Evolutionary conservation across 2,113 vertebrate species (phyloP), one percentile per base, ranked within the genome.

Genomic region (Anthoscopus minutus): DNA sequence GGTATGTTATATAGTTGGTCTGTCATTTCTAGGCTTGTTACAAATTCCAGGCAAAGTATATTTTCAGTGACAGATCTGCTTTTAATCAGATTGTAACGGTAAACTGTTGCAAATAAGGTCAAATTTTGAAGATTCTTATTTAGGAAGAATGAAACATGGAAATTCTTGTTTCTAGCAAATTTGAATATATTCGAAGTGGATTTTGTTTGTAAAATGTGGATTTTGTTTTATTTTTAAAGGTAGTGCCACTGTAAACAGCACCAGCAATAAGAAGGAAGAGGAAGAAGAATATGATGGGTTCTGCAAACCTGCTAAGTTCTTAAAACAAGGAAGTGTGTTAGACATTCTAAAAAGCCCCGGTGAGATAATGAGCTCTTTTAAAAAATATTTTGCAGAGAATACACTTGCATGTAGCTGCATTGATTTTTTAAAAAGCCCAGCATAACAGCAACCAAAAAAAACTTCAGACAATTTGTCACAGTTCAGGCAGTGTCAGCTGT

Each of bases 321-420:
- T 99, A 79, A 99, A 99, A 96, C 98, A 99, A 96, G 99, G 99
- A 97, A 99, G 99, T 85, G 99, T 99, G 79, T 96, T 99, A 84
- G 99, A 99, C 96, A 93, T 99, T 96, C 98, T 99, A 47, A 99
- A 98, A 96, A 97, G 93, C 40, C 98, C 99, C 65, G 99, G 99
- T 99, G 74, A 98, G 98, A 95, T 61, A 56, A 76, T 58, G 17
- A 82, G 37, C 28, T 86, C 25, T 13, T 45, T 60, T 20, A n/a
- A 38, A 81, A 80, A 81, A 35, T 14, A 53, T 11, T 40, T 1
- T 87, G 31, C 16, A 30, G 37, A 28, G 81, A 61, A 44, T 37
- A 44, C 1, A 8, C 27, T 77, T 54, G 40, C 20, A 6, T 48
- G 3, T 44, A 70, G 38, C n/a, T 48, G 18, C 28, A 56, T 38